These are phyloP conservation scores for Seriola dumerili DNA, from an alignment of 2,113 vertebrate genomes.

Conservation along the genomic window DNA sequence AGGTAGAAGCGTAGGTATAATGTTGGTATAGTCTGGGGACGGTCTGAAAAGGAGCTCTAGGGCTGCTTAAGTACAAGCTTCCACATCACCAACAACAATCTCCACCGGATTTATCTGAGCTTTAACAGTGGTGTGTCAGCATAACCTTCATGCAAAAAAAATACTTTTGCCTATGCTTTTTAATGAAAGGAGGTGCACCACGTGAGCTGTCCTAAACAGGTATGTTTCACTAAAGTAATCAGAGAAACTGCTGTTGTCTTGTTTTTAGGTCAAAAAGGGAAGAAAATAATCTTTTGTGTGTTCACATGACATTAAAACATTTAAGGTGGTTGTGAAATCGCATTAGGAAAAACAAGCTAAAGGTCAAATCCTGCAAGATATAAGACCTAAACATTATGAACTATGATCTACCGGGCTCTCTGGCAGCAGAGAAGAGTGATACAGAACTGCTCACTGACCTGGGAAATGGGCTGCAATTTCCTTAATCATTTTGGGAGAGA, in stretches of 20 bases:
- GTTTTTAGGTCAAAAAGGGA: not conserved
- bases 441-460: conserved; percentile 70
- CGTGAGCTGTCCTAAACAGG: conserved; percentile 14
- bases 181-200: conserved; percentile 22
- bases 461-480: conserved; percentile 66
- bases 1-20: conserved; percentile 31
- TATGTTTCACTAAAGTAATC: conserved; percentile 18
- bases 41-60: conserved; percentile 47
- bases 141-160: conserved; percentile 34
- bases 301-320: not conserved
- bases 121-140: conserved; percentile 50
- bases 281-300: not conserved
- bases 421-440: conserved; percentile 37
- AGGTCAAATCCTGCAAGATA: conserved; percentile 24
- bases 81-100: conserved; percentile 48
- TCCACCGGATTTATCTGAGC: conserved; percentile 54
- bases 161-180: conserved; percentile 20
- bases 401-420: conserved; percentile 31
- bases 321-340: conserved; percentile 10
- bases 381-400: conserved; percentile 40
- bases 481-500: conserved; percentile 60
- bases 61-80: conserved; percentile 52
- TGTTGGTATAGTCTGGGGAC: conserved; percentile 42
- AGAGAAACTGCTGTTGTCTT: not conserved
- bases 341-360: conserved; percentile 3